Evolutionary conservation across 2,888 invertebrate species (phyloP).

Genomic region (Hemicrepidius hirtus): DNA sequence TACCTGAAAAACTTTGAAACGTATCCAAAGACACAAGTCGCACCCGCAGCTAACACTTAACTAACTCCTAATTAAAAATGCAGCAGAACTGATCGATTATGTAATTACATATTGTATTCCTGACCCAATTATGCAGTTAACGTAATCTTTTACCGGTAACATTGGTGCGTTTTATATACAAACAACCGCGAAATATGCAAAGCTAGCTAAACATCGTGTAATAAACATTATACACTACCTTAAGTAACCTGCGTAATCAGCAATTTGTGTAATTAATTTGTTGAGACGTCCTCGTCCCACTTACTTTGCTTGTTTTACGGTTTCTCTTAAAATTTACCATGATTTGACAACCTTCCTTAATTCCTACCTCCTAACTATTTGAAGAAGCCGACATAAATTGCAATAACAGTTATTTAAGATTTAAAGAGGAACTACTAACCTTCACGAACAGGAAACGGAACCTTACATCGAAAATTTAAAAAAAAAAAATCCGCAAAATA

Average conservation of each 20-base stretch:
- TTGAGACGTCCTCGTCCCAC: slow-evolving; percentile 33
- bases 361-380: background rate
- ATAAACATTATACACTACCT: background rate
- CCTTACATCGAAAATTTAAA: too few species aligned
- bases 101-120: background rate
- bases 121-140: background rate
- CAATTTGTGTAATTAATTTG: slow-evolving; percentile 36
- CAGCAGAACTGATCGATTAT: background rate
- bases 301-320: slow-evolving; percentile 19
- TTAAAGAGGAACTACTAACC: too few species aligned
- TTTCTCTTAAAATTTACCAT: slow-evolving; percentile 16
- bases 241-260: slow-evolving; percentile 33
- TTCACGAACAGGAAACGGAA: too few species aligned
- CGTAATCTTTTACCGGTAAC: slow-evolving; percentile 1
- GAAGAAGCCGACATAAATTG: background rate
- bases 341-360: background rate
- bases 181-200: background rate
- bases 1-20: background rate
- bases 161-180: background rate
- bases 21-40: background rate
- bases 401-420: too few species aligned
- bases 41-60: background rate
- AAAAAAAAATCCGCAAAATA: too few species aligned
- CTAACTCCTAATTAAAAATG: background rate
- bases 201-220: slow-evolving; percentile 1